Conservation (phyloP, 2,797 vertebrate genomes). For the Sebastes vulpes region DNA sequence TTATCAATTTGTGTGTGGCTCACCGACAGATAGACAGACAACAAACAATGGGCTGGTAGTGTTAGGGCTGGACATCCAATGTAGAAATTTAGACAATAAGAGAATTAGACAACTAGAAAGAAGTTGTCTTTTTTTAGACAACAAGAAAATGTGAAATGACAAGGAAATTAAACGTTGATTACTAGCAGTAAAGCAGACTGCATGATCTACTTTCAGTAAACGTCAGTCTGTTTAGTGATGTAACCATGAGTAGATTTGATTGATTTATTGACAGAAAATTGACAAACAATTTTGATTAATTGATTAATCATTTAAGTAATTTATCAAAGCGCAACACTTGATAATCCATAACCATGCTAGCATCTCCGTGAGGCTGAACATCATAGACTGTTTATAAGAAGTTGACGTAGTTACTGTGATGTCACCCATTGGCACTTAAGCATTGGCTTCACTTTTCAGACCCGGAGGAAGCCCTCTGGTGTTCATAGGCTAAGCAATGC, state of each 20-base stretch:
- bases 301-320: neutral
- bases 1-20: slow-evolving; percentile 42
- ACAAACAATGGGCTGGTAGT: slow-evolving; percentile 31
- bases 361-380: neutral
- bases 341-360: neutral
- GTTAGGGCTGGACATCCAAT: neutral
- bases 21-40: slow-evolving; percentile 10
- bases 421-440: too few species aligned
- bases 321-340: neutral
- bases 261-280: neutral
- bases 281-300: neutral
- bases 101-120: neutral
- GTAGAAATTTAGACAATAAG: slow-evolving; percentile 16
- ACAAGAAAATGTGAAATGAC: neutral
- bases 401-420: too few species aligned
- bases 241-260: neutral
- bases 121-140: neutral
- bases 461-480: too few species aligned
- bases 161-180: neutral
- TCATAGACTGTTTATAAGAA: too few species aligned
- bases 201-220: neutral
- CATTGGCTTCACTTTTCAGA: too few species aligned
- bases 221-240: neutral
- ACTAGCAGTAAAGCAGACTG: neutral
- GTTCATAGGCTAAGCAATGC: too few species aligned